These are phyloP conservation scores for Lasioglossum marginatum DNA, from an alignment of 2,888 invertebrate genomes.

Conservation along the genomic window DNA sequence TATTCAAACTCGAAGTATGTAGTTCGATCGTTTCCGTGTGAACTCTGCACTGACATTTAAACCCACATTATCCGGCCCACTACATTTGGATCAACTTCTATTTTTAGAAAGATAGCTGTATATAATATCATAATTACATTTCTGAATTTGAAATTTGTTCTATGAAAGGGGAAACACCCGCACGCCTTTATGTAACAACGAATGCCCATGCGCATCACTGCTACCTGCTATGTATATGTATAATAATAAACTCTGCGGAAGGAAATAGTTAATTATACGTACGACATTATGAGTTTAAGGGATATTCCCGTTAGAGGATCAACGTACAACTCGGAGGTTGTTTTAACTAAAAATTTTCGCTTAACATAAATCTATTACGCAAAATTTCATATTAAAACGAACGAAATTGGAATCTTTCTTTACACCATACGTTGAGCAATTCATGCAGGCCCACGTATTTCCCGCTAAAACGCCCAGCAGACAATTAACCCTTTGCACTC, in stretches of 20 bases:
- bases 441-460: background rate
- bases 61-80: too few relatives aligned
- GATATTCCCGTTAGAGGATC: constrained; percentile 3
- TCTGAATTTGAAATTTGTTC: background rate
- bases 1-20: background rate
- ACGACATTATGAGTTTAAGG: constrained; percentile 1
- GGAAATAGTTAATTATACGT: constrained; percentile 2
- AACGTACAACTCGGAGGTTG: background rate
- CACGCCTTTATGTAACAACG: background rate
- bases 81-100: background rate
- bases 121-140: background rate
- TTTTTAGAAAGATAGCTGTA: background rate
- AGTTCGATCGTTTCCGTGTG: too few relatives aligned
- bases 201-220: background rate
- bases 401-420: background rate
- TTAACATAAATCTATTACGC: background rate
- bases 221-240: background rate
- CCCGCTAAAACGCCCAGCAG: background rate
- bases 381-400: background rate
- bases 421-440: background rate
- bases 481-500: background rate
- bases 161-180: background rate
- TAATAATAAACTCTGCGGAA: constrained; percentile 16
- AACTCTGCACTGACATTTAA: background rate
- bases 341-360: background rate